These are phyloP conservation scores for Lasioglossum malachurum DNA, from an alignment of 2,888 invertebrate species.

Conservation along the genomic window DNA sequence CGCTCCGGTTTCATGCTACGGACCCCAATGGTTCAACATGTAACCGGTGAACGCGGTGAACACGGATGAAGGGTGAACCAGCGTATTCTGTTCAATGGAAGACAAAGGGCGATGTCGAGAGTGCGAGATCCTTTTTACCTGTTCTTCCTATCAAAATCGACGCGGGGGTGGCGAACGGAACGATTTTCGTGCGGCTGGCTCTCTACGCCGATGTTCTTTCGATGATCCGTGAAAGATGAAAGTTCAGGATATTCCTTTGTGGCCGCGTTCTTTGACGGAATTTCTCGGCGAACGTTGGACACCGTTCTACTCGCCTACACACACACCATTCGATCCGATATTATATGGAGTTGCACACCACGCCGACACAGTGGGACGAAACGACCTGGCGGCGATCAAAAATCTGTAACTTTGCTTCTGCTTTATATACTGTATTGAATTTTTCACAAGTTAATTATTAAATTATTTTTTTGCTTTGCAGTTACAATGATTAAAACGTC, in stretches of 20 bases:
- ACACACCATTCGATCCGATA: background rate
- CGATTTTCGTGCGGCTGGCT: slow-evolving; percentile 16
- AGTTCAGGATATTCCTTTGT: slow-evolving; percentile 17
- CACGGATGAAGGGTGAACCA: slow-evolving; percentile 32
- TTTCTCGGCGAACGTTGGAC: background rate
- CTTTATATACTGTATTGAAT: no score
- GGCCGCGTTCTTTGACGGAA: slow-evolving; percentile 6
- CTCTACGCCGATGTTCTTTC: slow-evolving; percentile 12
- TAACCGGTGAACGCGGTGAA: background rate
- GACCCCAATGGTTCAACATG: slow-evolving; percentile 27
- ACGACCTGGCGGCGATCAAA: no score
- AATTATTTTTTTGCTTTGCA: no score
- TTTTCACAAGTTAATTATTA: no score
- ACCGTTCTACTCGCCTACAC: background rate
- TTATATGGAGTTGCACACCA: background rate
- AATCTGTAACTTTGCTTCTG: no score
- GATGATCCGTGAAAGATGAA: slow-evolving; percentile 19
- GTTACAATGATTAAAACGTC: no score
- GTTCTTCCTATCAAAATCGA: slow-evolving; percentile 15
- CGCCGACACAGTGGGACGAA: no score
- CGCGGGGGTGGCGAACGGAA: background rate
- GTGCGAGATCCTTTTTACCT: slow-evolving; percentile 19
- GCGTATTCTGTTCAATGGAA: slow-evolving; percentile 37
- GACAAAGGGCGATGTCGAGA: slow-evolving; percentile 45
- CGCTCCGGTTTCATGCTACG: slow-evolving; percentile 62